phyloP scores from a whole-genome alignment of 2,113 vertebrate genomes.

The Clinocottus analis region DNA sequence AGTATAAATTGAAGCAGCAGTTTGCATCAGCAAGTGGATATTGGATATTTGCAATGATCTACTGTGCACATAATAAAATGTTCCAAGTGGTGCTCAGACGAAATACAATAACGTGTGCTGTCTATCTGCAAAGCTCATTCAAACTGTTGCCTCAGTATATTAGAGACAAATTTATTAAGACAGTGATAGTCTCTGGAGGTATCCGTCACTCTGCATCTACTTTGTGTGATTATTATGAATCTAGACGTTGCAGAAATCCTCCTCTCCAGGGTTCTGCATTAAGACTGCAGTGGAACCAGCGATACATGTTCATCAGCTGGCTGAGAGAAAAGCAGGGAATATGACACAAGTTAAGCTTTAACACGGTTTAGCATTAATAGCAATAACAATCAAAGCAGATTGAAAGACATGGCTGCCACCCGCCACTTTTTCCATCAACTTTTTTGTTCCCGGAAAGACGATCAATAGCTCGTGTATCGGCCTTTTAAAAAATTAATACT shows the following conservation, averaged over 20 bases:
- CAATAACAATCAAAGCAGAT: not conserved
- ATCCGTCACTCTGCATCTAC: slow-evolving; percentile 22
- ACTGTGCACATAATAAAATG: slow-evolving; percentile 41
- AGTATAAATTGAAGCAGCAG: slow-evolving; percentile 31
- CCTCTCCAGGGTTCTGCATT: not conserved
- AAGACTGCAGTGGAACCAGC: not conserved
- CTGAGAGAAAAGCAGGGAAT: not conserved
- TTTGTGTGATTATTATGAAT: slow-evolving; percentile 18
- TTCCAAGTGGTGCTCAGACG: slow-evolving; percentile 39
- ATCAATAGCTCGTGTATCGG: too few relatives aligned
- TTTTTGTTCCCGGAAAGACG: not conserved
- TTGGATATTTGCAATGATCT: slow-evolving; percentile 55
- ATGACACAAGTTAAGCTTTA: not conserved
- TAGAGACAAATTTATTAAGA: slow-evolving; percentile 31
- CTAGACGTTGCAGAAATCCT: not conserved
- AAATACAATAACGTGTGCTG: slow-evolving; percentile 48
- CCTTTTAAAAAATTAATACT: too few relatives aligned
- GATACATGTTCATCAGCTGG: not conserved
- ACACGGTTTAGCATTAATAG: not conserved
- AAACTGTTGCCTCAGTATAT: slow-evolving; percentile 22
- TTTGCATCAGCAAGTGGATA: slow-evolving; percentile 43
- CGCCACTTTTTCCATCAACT: not conserved
- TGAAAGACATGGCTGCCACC: not conserved
- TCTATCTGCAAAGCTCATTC: slow-evolving; percentile 39
- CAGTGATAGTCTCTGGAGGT: slow-evolving; percentile 14